Percentiles rank a stretch among this genome's conserved stretches.
These are phyloP conservation scores for Pogoniulus pusillus DNA, from an alignment of 2,797 vertebrate genomes.

Conservation along the genomic window DNA sequence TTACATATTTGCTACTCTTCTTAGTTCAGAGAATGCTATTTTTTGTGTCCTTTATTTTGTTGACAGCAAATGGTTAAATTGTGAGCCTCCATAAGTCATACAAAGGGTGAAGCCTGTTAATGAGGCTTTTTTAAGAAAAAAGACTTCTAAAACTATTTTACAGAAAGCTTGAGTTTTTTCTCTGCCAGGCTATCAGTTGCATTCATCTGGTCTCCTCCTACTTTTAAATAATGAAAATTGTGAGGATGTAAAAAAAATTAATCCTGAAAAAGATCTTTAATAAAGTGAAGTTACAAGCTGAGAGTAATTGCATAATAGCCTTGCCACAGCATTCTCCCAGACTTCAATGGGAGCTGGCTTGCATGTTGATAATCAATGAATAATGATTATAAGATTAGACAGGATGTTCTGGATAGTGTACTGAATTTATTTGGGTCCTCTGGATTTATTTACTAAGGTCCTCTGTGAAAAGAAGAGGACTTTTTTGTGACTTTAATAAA, in stretches of 20 bases:
- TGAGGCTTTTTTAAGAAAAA: background rate
- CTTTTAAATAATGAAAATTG: background rate
- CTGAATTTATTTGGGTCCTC: background rate
- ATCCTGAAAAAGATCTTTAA: background rate
- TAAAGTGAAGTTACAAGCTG: background rate
- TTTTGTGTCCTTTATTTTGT: conserved; percentile 26
- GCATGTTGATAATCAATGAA: background rate
- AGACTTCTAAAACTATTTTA: background rate
- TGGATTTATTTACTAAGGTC: background rate
- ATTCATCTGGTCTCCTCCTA: background rate
- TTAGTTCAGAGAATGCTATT: background rate
- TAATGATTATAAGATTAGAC: background rate
- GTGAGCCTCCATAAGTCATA: conserved; percentile 33
- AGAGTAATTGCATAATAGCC: background rate
- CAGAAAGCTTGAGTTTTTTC: background rate
- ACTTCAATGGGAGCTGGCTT: background rate
- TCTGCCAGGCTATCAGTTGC: background rate
- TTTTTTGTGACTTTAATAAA: background rate
- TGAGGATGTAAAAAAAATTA: background rate
- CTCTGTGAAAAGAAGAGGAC: background rate
- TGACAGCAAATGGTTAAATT: conserved; percentile 34
- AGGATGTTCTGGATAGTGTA: background rate
- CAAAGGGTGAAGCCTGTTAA: background rate
- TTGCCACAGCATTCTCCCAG: background rate
- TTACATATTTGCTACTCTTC: conserved; percentile 26